Percentiles rank a stretch among this genome's conserved stretches.
Conservation (phyloP, 2,888 invertebrate genomes). For the Acrobasis consociella region DNA sequence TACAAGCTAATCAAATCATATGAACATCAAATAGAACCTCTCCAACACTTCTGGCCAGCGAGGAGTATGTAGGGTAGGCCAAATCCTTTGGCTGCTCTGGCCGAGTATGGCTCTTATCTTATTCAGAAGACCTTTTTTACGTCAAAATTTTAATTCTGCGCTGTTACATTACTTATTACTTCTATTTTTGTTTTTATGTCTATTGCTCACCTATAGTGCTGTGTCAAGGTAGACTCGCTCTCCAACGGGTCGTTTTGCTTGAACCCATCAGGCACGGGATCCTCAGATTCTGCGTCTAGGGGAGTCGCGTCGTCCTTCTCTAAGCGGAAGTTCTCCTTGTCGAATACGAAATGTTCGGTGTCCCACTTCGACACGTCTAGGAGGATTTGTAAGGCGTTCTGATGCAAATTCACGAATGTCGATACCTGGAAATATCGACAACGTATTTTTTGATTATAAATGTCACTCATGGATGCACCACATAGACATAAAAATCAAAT, state of each 20-base stretch:
- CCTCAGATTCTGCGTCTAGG: slow-evolving; percentile 78
- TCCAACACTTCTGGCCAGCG: too few relatives aligned
- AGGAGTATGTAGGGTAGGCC: too few relatives aligned
- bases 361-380: slow-evolving; percentile 83
- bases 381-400: slow-evolving; percentile 80
- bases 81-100: too few relatives aligned
- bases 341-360: slow-evolving; percentile 78
- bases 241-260: slow-evolving; percentile 76
- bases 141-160: too few relatives aligned
- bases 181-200: too few relatives aligned
- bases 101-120: too few relatives aligned
- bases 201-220: slow-evolving; percentile 72
- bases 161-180: too few relatives aligned
- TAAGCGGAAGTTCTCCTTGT: slow-evolving; percentile 80
- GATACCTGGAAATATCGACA: slow-evolving; percentile 62
- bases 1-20: too few relatives aligned
- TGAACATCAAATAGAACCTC: too few relatives aligned
- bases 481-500: too few relatives aligned
- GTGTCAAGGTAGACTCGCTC: slow-evolving; percentile 67
- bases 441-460: neutral
- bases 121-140: too few relatives aligned
- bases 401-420: slow-evolving; percentile 82
- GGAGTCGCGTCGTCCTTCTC: slow-evolving; percentile 71
- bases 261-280: slow-evolving; percentile 66
- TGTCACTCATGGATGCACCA: too few relatives aligned